A percentile compares a stretch with the other conserved stretches of the same genome.
Evolutionary conservation across 2,797 vertebrate genomes (phyloP).

Genomic region (Pteronotus mesoamericanus): DNA sequence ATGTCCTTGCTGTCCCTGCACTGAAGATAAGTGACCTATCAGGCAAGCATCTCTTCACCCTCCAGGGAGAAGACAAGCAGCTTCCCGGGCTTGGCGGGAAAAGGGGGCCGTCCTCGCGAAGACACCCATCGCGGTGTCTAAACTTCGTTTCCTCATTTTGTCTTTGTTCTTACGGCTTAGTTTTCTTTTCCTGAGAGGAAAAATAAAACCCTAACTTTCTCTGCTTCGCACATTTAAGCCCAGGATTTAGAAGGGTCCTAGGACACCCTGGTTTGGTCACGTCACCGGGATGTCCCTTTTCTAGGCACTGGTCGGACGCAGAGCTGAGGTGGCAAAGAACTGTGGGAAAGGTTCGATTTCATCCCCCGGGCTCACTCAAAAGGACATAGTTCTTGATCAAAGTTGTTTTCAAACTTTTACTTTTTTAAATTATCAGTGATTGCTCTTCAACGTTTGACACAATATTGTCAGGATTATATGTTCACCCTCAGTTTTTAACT

Average conservation of each 20-base stretch:
- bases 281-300: background rate
- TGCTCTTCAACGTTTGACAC: background rate
- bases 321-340: background rate
- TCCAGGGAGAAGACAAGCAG: background rate
- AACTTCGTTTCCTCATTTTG: background rate
- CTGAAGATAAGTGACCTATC: constrained; percentile 47
- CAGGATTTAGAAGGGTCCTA: background rate
- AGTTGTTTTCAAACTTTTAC: background rate
- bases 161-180: background rate
- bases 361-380: background rate
- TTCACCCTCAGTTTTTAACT: background rate
- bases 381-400: background rate
- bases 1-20: constrained; percentile 48
- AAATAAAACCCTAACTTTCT: background rate
- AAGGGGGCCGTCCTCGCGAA: background rate
- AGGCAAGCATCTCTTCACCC: background rate
- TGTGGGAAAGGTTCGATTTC: background rate
- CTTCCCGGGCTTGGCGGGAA: background rate
- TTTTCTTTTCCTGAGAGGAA: background rate
- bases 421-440: background rate
- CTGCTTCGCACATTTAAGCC: background rate
- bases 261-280: background rate
- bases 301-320: background rate
- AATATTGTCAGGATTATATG: background rate
- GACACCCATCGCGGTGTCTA: background rate